phyloP scores from a whole-genome alignment of 1,140 invertebrate genomes.

The Drosophila murphyi region DNA sequence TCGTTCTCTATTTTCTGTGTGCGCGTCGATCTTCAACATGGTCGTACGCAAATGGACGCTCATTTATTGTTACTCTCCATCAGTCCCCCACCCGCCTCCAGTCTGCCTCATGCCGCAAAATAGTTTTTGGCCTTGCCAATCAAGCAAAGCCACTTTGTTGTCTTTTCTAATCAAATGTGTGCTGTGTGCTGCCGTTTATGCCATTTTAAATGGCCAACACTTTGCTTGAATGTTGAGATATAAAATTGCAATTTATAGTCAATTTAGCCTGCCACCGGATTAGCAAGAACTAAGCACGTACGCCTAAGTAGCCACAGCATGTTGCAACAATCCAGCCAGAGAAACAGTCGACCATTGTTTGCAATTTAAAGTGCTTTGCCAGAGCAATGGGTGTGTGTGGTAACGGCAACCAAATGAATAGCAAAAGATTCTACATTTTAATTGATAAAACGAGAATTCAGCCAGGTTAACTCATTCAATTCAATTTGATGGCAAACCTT shows the following conservation, averaged over 20 bases:
- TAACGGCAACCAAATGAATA: not conserved
- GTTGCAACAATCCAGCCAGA: slow-evolving; percentile 42
- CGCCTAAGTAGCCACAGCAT: slow-evolving; percentile 60
- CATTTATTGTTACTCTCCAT: slow-evolving; percentile 59
- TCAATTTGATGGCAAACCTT: not conserved
- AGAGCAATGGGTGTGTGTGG: not conserved
- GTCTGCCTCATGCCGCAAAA: no score
- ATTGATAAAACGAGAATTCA: slow-evolving; percentile 1
- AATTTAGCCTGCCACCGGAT: slow-evolving; percentile 58
- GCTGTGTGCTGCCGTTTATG: slow-evolving; percentile 54
- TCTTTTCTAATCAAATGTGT: slow-evolving; percentile 42
- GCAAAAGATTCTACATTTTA: not conserved
- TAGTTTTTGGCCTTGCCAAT: slow-evolving; percentile 28
- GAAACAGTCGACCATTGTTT: not conserved
- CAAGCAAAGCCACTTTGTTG: slow-evolving; percentile 33
- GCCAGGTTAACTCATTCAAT: not conserved
- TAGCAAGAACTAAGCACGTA: slow-evolving; percentile 31
- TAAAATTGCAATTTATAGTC: slow-evolving; percentile 77
- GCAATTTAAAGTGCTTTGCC: slow-evolving; percentile 10
- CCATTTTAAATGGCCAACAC: slow-evolving; percentile 74
- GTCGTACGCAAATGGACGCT: slow-evolving; percentile 66
- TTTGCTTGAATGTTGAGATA: slow-evolving; percentile 77
- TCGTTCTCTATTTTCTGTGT: slow-evolving; percentile 28
- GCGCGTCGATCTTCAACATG: slow-evolving; percentile 17
- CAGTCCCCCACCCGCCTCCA: no score